Evolutionary conservation across 2,888 invertebrate genomes (phyloP).

Genomic region (Ectobius pallidus): DNA sequence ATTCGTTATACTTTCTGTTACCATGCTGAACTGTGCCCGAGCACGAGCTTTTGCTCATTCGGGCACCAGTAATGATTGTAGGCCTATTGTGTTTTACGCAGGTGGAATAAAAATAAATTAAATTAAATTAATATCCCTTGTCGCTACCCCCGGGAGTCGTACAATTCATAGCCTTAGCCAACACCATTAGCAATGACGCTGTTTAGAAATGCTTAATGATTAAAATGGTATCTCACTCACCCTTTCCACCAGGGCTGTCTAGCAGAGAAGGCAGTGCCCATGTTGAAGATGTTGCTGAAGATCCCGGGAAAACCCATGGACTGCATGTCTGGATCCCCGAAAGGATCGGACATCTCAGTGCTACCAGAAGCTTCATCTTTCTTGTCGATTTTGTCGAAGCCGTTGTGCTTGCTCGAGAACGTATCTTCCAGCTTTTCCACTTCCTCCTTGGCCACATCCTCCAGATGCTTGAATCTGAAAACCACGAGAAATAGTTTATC

Average conservation of each 20-base stretch:
- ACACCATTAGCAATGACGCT: too few species aligned
- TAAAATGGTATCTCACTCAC: conserved; percentile 52
- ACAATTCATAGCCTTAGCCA: too few species aligned
- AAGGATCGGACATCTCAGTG: conserved; percentile 21
- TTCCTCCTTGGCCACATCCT: conserved; percentile 1
- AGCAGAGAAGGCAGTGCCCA: conserved; percentile 45
- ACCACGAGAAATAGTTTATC: neutral
- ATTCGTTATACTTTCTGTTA: too few species aligned
- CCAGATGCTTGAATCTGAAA: conserved; percentile 20
- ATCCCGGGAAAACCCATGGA: conserved; percentile 39
- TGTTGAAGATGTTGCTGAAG: conserved; percentile 49
- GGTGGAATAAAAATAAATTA: too few species aligned
- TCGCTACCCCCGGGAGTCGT: too few species aligned
- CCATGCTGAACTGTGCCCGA: too few species aligned
- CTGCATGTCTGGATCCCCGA: conserved; percentile 34
- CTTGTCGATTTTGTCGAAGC: conserved; percentile 48
- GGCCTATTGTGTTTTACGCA: too few species aligned
- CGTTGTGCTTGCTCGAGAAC: conserved; percentile 43
- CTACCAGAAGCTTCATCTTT: conserved; percentile 50
- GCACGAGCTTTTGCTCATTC: too few species aligned
- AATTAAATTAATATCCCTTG: too few species aligned
- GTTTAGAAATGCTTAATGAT: too few species aligned
- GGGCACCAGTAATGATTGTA: too few species aligned
- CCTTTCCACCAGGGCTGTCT: conserved; percentile 58
- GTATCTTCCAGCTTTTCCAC: conserved; percentile 3